Base-by-base conservation (phyloP, 2,888 invertebrate species). In the Machimus atricapillus region DNA sequence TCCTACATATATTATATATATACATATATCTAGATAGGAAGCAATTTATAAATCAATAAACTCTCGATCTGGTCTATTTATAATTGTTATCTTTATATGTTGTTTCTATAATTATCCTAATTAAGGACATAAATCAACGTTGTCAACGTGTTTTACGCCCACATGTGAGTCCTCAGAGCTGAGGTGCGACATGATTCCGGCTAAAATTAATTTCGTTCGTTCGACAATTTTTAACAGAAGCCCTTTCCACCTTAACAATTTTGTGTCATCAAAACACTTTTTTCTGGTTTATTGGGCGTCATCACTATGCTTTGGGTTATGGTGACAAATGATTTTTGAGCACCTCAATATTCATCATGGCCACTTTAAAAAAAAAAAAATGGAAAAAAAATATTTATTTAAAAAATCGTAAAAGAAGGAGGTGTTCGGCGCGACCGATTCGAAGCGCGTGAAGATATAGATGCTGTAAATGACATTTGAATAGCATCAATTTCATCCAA, bases 401-500 rank as follows among this genome's bases (percentile, higher is more conserved):
- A 43, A 46, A 74, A 85, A 43, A 46, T 23, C 19, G 37, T 19
- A 73, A 83, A 40, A 58, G 58, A 46, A 74, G 74, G 85, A 73
- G 74, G 34, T 46, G 27, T 85, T 85, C 52, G 58, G 19, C 46
- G 74, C 27, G 74, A 73, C 74, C 74, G 74, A 85, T 27, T 27
- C 31, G 73, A 27, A 46, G 43, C 74, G 85, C 85, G 85, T 85
- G 85, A 58, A 34, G 74, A 74, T 85, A 27, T 74, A 56, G 66
- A 85, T 9, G 74, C 86, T 88, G 88, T 85, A 88, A 88, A 87
- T 88, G 88, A 88, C 88, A 88, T 88, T 87, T 87, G 88, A 88
- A 88, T 88, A 88, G 87, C 87, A 88, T 88, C 88, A 88, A 88
- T 88, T 88, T 88, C 87, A 88, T 88, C 87, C 88, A 88, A 88